Evolutionary conservation across 2,113 vertebrate genomes (phyloP), one percentile per base, ranked within the genome.

Genomic region (Cynocephalus volans): DNA sequence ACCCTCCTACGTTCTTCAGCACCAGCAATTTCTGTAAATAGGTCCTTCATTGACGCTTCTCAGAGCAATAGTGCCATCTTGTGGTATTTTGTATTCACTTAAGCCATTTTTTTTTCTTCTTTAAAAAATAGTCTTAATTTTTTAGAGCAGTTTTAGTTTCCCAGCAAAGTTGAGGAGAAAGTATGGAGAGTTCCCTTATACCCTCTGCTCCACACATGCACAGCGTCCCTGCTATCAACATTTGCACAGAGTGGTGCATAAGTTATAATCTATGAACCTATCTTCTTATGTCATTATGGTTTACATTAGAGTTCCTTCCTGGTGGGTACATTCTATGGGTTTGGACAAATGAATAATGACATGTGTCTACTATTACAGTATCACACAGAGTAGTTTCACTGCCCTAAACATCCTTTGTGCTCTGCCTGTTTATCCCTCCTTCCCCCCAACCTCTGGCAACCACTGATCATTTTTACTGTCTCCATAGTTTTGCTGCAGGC

Each of bases 11-110:
- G 10, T 28, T 33, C 52, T 67, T 45, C 84, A 12, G 13, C 52
- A 54, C 56, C 56, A 45, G 50, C 45, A 19, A 18, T 0, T 8
- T 24, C 12, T 19, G 17, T 41, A 24, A n/a, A 62, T 5, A 21
- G 3, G 15, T 0, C 13, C 2, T 2, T 23, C 1, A 0, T 3
- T 18, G 62, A 36, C 69, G 58, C 64, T 79, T 50, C 69, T n/a
- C 12, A 24, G 45, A 58, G 58, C 73, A 88, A 90, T 2, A 64
- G 41, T 48, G 90, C 92, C 97, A 95, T 41, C 97, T 90, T 18
- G 95, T 88, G 97, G 87, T 45, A 9, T 1, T 56, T 26, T 72
- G 2, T 56, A 17, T 12, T 77, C 17, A 70, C 15, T 33, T n/a
- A 73, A 23, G 24, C 1, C 4, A n/a, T 41, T 62, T 60, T n/a